phyloP scores from a whole-genome alignment of 2,797 vertebrate genomes.

The Carcharodon carcharias region DNA sequence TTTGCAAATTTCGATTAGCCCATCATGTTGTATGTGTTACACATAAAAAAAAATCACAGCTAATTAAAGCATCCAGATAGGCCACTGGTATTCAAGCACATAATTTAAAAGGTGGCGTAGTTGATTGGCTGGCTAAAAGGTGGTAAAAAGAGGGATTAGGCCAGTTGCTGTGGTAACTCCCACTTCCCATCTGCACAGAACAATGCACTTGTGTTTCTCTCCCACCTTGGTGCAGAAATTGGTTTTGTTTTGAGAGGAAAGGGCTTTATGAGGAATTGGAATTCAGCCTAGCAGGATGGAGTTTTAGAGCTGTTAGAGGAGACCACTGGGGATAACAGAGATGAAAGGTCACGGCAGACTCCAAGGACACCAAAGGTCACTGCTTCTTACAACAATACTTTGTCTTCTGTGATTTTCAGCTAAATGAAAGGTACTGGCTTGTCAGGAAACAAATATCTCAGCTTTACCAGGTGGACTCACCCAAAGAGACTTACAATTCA shows the following conservation, averaged over 20 bases:
- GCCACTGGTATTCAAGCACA: constrained; percentile 71
- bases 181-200: constrained; percentile 91
- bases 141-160: constrained; percentile 89
- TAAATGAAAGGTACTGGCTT: constrained; percentile 54
- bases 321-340: constrained; percentile 70
- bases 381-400: constrained; percentile 70
- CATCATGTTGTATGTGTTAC: constrained; percentile 84
- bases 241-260: constrained; percentile 84
- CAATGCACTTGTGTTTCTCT: constrained; percentile 94
- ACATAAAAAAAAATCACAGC: constrained; percentile 72
- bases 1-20: constrained; percentile 97
- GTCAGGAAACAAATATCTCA: constrained; percentile 60
- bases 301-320: constrained; percentile 72
- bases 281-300: constrained; percentile 80
- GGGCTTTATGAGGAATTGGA: constrained; percentile 86
- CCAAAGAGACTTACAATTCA: not conserved
- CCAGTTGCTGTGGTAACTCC: constrained; percentile 97
- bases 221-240: constrained; percentile 90
- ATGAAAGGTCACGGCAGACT: constrained; percentile 77
- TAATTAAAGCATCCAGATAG: constrained; percentile 85
- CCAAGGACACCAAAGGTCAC: constrained; percentile 77
- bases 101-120: constrained; percentile 93
- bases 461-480: constrained; percentile 62
- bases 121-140: constrained; percentile 86
- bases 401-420: constrained; percentile 63